Percentiles rank a stretch among this genome's conserved stretches.
phyloP scores from a whole-genome alignment of 1,140 invertebrate species.

The Lasioglossum baleicum region DNA sequence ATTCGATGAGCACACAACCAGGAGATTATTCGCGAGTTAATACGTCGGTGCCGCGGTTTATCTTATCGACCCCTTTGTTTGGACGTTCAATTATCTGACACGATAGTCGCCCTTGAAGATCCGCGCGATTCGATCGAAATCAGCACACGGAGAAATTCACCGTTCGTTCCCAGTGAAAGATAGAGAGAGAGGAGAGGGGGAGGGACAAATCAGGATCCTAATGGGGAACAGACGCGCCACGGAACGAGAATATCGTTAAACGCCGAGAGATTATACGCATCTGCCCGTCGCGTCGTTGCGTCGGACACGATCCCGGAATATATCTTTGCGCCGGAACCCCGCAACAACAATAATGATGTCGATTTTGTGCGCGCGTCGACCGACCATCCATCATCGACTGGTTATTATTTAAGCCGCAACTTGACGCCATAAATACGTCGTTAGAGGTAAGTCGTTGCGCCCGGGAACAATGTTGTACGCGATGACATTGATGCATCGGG shows the following conservation, averaged over 20 bases:
- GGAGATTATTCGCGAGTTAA: constrained; percentile 14
- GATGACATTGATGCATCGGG: constrained; percentile 77
- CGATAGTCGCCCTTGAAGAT: neutral
- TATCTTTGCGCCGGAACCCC: constrained; percentile 63
- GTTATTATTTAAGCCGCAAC: constrained; percentile 79
- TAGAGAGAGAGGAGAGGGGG: too few species aligned
- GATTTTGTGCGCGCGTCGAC: constrained; percentile 73
- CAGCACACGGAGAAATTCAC: too few species aligned
- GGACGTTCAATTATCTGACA: constrained; percentile 15
- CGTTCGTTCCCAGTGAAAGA: too few species aligned
- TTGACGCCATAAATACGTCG: constrained; percentile 79
- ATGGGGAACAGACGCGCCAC: too few species aligned
- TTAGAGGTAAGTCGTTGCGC: constrained; percentile 72
- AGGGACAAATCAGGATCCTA: too few species aligned
- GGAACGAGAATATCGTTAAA: constrained; percentile 46
- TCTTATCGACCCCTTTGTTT: constrained; percentile 21
- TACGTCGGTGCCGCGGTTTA: neutral
- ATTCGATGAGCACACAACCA: too few species aligned
- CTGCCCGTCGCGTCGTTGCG: constrained; percentile 58
- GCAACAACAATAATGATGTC: constrained; percentile 78
- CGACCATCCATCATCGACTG: constrained; percentile 77
- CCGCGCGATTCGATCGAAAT: neutral
- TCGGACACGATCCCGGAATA: constrained; percentile 68
- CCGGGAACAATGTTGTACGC: constrained; percentile 67
- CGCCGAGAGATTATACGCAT: constrained; percentile 70